Percentiles rank a stretch among this genome's conserved stretches.
Conservation (phyloP, 2,113 vertebrate species). For the Vulpes vulpes region DNA sequence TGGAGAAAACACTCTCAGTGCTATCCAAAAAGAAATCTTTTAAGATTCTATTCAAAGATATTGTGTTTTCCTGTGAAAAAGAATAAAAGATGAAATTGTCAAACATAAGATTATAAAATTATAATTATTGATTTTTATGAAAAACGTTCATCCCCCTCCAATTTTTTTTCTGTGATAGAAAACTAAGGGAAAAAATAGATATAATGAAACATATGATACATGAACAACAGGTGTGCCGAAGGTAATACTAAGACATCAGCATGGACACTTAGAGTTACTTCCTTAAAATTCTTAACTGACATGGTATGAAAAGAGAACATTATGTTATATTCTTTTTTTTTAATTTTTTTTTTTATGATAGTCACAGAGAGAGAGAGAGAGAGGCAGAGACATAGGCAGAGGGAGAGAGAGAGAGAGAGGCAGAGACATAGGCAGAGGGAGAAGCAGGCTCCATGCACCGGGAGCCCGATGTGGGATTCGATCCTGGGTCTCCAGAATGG, state of each 20-base stretch:
- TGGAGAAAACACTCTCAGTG: conserved; percentile 76
- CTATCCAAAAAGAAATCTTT: conserved; percentile 81
- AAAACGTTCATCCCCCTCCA: conserved; percentile 54
- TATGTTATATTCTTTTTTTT: conserved; percentile 10
- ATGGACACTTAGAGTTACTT: background rate
- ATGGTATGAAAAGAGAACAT: conserved; percentile 56
- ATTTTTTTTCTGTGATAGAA: conserved; percentile 13
- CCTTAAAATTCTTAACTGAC: conserved; percentile 60
- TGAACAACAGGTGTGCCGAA: background rate
- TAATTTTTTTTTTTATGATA: too few relatives aligned
- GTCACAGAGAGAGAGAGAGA: too few relatives aligned
- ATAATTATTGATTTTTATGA: conserved; percentile 77
- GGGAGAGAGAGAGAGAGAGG: too few relatives aligned
- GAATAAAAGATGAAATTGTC: conserved; percentile 80
- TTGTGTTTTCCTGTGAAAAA: conserved; percentile 78
- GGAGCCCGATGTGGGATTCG: too few relatives aligned
- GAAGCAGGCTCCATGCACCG: too few relatives aligned
- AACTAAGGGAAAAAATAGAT: conserved; percentile 23
- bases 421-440: too few relatives aligned
- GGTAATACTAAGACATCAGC: background rate
- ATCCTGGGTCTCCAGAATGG: too few relatives aligned
- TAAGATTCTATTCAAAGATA: conserved; percentile 85
- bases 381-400: too few relatives aligned
- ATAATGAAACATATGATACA: conserved; percentile 71
- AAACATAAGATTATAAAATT: conserved; percentile 40